phyloP scores from a whole-genome alignment of 1,140 invertebrate species.

The Gonioctena quinquepunctata region DNA sequence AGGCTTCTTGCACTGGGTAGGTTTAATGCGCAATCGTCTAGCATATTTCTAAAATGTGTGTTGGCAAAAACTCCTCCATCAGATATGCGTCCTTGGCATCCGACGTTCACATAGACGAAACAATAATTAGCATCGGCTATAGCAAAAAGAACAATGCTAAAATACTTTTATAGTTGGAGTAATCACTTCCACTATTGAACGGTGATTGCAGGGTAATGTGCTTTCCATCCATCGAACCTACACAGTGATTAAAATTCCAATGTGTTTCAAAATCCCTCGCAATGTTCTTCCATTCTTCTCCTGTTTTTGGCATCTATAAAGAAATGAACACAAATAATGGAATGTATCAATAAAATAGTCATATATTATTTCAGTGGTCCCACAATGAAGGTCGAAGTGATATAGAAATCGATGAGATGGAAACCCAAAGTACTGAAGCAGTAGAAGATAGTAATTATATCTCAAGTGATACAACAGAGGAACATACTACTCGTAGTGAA shows the following conservation, averaged over 20 bases:
- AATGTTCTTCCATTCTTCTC: slow-evolving; percentile 13
- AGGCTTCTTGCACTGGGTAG: slow-evolving; percentile 23
- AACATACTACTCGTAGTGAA: too few relatives aligned
- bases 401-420: too few relatives aligned
- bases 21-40: slow-evolving; percentile 33
- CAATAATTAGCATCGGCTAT: slow-evolving; percentile 59
- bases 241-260: slow-evolving; percentile 21
- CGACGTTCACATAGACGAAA: slow-evolving; percentile 57
- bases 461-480: too few relatives aligned
- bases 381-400: too few relatives aligned
- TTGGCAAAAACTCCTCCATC: slow-evolving; percentile 53
- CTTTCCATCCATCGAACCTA: slow-evolving; percentile 24
- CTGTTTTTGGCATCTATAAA: slow-evolving; percentile 5
- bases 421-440: too few relatives aligned
- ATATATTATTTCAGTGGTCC: too few relatives aligned
- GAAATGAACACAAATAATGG: too few relatives aligned
- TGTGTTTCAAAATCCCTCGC: slow-evolving; percentile 22
- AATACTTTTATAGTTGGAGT: slow-evolving; percentile 61
- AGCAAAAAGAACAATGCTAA: slow-evolving; percentile 60
- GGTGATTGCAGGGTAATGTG: slow-evolving; percentile 19
- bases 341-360: too few relatives aligned
- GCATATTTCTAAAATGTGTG: slow-evolving; percentile 30
- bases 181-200: slow-evolving; percentile 49
- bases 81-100: slow-evolving; percentile 53
- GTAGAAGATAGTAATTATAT: too few relatives aligned